These are phyloP conservation scores for Eremobia ochroleuca DNA, from an alignment of 2,888 invertebrate species.

Conservation along the genomic window DNA sequence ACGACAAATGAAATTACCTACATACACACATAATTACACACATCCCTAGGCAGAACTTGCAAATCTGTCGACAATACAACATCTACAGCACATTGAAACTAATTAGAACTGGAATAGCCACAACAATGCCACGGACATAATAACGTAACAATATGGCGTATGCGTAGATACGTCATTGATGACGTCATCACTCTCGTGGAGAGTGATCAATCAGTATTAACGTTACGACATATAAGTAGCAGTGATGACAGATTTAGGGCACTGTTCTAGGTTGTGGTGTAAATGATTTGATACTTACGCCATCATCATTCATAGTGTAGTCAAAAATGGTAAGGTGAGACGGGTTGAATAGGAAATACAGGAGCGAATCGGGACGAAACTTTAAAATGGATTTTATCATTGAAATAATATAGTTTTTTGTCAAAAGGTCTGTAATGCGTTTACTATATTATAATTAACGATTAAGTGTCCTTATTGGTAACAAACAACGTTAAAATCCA, in stretches of 20 bases:
- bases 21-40: constrained; percentile 11
- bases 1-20: constrained; percentile 34
- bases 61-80: constrained; percentile 43
- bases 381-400: too few relatives aligned
- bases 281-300: too few relatives aligned
- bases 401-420: too few relatives aligned
- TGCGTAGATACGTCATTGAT: constrained; percentile 51
- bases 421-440: too few relatives aligned
- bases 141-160: constrained; percentile 49
- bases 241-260: constrained; percentile 46
- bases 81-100: constrained; percentile 43
- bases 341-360: too few relatives aligned
- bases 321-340: too few relatives aligned
- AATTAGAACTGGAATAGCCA: constrained; percentile 55
- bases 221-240: constrained; percentile 41
- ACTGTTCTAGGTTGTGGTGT: constrained; percentile 9
- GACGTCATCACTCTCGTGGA: constrained; percentile 59
- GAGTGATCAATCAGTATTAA: constrained; percentile 65
- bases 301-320: too few relatives aligned
- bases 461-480: too few relatives aligned
- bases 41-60: background rate
- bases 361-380: too few relatives aligned
- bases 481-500: too few relatives aligned
- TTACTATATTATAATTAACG: too few relatives aligned
- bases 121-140: constrained; percentile 57